Base-by-base conservation (phyloP, 1,140 invertebrate genomes). In the Idris sp. region DNA sequence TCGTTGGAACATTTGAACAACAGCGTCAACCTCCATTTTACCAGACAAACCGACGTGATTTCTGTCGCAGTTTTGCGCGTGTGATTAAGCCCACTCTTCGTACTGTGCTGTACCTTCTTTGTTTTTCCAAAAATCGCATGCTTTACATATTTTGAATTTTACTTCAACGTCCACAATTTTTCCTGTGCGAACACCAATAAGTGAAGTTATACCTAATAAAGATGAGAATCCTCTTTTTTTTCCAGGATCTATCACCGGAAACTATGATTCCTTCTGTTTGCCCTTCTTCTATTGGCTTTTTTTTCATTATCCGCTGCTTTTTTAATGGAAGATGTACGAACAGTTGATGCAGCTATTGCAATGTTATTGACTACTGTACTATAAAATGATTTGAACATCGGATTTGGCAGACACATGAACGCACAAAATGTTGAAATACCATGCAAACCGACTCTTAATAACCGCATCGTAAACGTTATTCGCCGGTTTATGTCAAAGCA, bases 401-500 rank as follows among this genome's bases (percentile, higher is more conserved):
- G 22, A 43, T 13, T 13, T 28, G 38, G 35, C 14, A 46, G 18
- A 25, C 41, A 36, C 40, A 46, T 35, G 7, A 44, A 13, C 11
- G 26, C 46, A 51, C 54, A 69, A 44, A 69, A 53, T 43, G 10
- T 11, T 19, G 41, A 31, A 10, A 38, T 35, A 11, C 35, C 33
- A 25, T 53, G 35, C n/a, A 58, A 56, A 2, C 30, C 46, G 11
- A 43, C 2, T 41, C 48, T 35, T 18, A 51, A 9, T 5, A 54
- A 15, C 10, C 36, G 35, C 26, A 41, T 30, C 6, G 25, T 31
- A 4, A 48, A 38, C 36, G 35, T 18, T 18, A 61, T 35, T 28
- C 56, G 43, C 2, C 44, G 43, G 31, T 49, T 49, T 4, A 65
- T 15, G 46, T 65, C 49, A 19, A n/a, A n/a, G n/a, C 54, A 46